These are phyloP conservation scores for Panagrolaimus sp. DNA, from an alignment of 1,140 invertebrate genomes.

Conservation along the genomic window DNA sequence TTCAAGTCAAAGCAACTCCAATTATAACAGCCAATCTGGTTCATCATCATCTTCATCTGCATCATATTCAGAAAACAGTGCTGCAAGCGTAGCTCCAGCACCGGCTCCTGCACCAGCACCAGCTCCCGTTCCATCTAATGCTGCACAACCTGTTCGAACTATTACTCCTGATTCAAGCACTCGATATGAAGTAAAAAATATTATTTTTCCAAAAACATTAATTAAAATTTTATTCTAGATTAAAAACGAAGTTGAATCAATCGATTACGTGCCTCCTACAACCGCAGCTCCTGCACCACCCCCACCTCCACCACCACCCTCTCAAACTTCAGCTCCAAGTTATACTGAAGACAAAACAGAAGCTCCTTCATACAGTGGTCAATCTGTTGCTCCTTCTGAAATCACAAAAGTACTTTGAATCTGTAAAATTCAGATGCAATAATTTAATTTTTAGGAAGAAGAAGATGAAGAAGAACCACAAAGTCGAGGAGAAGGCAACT, in stretches of 20 bases:
- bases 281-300: not conserved
- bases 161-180: not conserved
- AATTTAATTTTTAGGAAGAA: constrained; percentile 4
- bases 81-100: not conserved
- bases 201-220: no score
- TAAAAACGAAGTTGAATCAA: not conserved
- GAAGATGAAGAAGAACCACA: constrained; percentile 4
- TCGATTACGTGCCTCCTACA: not conserved
- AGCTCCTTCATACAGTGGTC: constrained; percentile 5
- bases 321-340: not conserved
- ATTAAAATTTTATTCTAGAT: no score
- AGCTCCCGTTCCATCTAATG: not conserved
- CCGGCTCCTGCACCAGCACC: not conserved
- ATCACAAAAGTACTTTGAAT: not conserved
- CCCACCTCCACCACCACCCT: not conserved
- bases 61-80: not conserved
- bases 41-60: not conserved
- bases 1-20: not conserved
- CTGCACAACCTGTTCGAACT: not conserved
- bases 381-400: constrained; percentile 12
- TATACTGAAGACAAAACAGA: not conserved
- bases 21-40: not conserved
- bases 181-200: no score
- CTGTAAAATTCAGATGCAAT: not conserved
- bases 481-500: not conserved